Base-by-base conservation (phyloP, 1,140 invertebrate species). In the Orius insidiosus region DNA sequence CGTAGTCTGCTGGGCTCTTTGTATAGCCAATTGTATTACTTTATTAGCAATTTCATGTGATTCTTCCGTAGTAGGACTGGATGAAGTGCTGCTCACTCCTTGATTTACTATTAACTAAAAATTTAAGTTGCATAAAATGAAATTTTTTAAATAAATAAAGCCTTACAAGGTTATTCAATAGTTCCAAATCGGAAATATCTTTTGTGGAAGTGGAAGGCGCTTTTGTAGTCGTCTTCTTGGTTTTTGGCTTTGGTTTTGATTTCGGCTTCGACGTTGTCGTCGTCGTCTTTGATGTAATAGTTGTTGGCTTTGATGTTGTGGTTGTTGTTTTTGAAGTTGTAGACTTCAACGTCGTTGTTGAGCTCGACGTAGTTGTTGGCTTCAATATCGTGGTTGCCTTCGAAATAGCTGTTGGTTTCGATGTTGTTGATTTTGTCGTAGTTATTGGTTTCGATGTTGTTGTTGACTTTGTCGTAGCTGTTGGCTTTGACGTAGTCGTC, bases 81-180 rank as follows among this genome's bases (percentile, higher is more conserved):
- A 8, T 6, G 18, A 13, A 33, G 14, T 35, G 30, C 35, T 24
- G 24, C 24, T 24, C 7, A 24, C 24, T 24, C 24, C 24, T 24
- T 24, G 24, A 24, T 24, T 24, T 4, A 7, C 24, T 24, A 24
- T 24, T 10, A 45, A n/a, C 6, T 47, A 31, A 19, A 11, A 8
- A 31, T 18, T 32, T n/a, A 32, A 14, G 16, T 33, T 33, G 13
- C 2, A 39, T 4, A 24, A 7, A 24, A 24, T n/a, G n/a, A n/a
- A n/a, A n/a, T n/a, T n/a, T n/a, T n/a, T n/a, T n/a, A n/a, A n/a
- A n/a, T n/a, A n/a, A n/a, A n/a, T n/a, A n/a, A n/a, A 15, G 34
- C 44, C 48, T 54, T 48, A 54, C 53, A 40, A 54, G 30, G 30
- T 45, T 51, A 15, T 51, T 52, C 38, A 54, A 50, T 31, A 54